These are phyloP conservation scores for Nannobrachium achirus DNA, from an alignment of 2,113 vertebrate genomes.

Conservation along the genomic window DNA sequence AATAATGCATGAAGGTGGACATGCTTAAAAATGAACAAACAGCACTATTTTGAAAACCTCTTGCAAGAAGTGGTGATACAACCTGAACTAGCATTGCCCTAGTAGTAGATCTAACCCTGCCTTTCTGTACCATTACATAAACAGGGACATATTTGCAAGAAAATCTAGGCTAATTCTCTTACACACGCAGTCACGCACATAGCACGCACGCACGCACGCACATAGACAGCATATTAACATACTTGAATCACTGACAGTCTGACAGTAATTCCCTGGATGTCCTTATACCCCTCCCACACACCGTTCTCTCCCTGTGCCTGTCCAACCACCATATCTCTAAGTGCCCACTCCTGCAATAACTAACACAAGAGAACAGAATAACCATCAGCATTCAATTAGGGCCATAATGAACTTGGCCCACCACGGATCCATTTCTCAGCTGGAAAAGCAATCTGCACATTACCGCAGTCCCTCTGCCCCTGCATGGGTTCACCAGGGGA, in stretches of 20 bases:
- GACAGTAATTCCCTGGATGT: neutral
- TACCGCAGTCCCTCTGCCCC: conserved; percentile 22
- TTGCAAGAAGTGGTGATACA: conserved; percentile 10
- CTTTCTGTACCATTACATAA: too few species aligned
- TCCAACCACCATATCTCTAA: conserved; percentile 15
- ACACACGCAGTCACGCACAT: too few species aligned
- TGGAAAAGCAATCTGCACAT: conserved; percentile 58
- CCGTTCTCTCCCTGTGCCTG: conserved; percentile 9
- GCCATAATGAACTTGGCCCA: conserved; percentile 59
- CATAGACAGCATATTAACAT: too few species aligned
- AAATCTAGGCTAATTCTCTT: too few species aligned
- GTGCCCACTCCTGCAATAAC: conserved; percentile 30
- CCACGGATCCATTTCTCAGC: conserved; percentile 52
- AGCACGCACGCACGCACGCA: neutral
- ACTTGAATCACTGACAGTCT: neutral
- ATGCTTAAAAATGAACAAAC: neutral
- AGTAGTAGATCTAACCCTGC: too few species aligned
- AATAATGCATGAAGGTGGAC: neutral
- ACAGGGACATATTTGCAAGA: neutral
- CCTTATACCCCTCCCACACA: neutral
- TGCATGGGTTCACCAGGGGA: conserved; percentile 27
- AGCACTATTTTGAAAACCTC: neutral
- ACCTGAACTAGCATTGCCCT: too few species aligned
- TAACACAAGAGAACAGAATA: conserved; percentile 45
- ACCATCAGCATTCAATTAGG: conserved; percentile 64